Conservation (phyloP, 1,140 invertebrate genomes). For the Pachypsylla venusta region DNA sequence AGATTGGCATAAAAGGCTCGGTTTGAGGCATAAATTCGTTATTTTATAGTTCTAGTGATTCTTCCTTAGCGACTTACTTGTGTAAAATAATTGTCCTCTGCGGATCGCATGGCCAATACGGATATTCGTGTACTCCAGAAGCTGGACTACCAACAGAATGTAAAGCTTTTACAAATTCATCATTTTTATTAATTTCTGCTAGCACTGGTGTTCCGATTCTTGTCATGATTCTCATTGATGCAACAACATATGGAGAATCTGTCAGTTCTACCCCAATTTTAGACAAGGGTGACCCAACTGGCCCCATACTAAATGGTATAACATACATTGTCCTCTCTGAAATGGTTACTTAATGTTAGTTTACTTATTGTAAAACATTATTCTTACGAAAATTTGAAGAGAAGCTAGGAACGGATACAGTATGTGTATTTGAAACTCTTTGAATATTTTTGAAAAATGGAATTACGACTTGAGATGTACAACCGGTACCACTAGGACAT, state of each 20-base stretch:
- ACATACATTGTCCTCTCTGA: conserved; percentile 94
- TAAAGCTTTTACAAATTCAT: conserved; percentile 72
- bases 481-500: no score
- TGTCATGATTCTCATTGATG: conserved; percentile 97
- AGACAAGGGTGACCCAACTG: conserved; percentile 80
- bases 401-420: no score
- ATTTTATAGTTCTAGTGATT: no score
- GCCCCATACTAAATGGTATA: conserved; percentile 98
- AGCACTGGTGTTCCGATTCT: conserved; percentile 71
- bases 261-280: conserved; percentile 97
- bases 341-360: conserved; percentile 5
- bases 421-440: no score
- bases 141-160: conserved; percentile 80
- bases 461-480: no score
- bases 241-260: conserved; percentile 93
- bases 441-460: no score
- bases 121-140: conserved; percentile 37
- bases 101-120: conserved; percentile 95
- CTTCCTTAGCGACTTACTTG: no score
- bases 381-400: no score
- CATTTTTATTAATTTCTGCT: conserved; percentile 46
- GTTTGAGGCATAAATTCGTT: no score
- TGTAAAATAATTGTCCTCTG: conserved; percentile 77
- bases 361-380: no score
- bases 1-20: no score